These are phyloP conservation scores for Delphinus delphis DNA, from an alignment of 2,113 vertebrate genomes.

Conservation along the genomic window DNA sequence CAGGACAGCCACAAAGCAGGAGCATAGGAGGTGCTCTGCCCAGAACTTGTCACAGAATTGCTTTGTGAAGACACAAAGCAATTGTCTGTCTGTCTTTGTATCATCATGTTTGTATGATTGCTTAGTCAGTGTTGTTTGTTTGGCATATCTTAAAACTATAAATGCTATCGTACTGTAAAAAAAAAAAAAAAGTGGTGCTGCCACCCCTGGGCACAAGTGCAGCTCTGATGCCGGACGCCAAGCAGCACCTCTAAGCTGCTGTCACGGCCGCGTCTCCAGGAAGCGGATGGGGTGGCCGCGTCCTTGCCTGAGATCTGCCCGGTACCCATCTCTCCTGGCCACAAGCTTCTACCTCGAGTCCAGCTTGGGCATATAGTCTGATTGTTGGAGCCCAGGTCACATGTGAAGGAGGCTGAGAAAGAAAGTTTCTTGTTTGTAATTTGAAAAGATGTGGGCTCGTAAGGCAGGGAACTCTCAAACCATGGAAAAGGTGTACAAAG, in stretches of 20 bases:
- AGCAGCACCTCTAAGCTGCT: not conserved
- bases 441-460: not conserved
- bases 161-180: not conserved
- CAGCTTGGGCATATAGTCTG: not conserved
- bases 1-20: not conserved
- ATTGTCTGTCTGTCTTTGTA: not conserved
- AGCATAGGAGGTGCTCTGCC: accelerated
- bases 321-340: accelerated
- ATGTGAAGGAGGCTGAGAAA: not conserved
- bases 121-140: not conserved
- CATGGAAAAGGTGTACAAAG: not conserved
- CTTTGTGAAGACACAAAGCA: not conserved
- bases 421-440: not conserved
- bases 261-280: accelerated
- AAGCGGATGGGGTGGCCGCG: not conserved
- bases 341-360: not conserved
- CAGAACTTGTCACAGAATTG: accelerated
- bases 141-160: not conserved
- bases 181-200: too few species aligned
- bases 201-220: not conserved
- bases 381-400: not conserved
- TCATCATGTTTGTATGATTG: not conserved
- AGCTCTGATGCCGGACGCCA: not conserved
- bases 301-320: not conserved
- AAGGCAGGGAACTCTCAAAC: not conserved